phyloP scores from a whole-genome alignment of 2,888 invertebrate species.

The Synergus umbraculus region DNA sequence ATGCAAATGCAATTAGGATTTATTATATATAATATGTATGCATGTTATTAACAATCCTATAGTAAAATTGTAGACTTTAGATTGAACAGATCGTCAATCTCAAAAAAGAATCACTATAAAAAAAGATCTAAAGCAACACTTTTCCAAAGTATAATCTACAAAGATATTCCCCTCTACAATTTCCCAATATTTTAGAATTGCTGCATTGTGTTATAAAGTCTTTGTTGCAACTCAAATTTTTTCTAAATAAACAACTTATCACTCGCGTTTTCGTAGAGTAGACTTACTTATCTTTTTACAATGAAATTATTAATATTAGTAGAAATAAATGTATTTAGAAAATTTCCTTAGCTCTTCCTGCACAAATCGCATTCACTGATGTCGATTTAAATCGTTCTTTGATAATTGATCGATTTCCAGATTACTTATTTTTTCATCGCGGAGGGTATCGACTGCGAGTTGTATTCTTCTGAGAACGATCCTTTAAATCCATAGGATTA shows the following conservation, averaged over 20 bases:
- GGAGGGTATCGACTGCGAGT: constrained; percentile 69
- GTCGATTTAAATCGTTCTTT: neutral
- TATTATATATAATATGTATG: constrained; percentile 29
- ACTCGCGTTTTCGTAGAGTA: neutral
- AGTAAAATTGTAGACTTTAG: constrained; percentile 10
- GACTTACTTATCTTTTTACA: constrained; percentile 17
- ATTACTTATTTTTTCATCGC: constrained; percentile 63
- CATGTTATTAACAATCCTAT: constrained; percentile 20
- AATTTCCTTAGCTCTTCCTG: neutral
- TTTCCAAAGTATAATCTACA: neutral
- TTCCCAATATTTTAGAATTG: neutral
- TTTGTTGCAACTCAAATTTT: constrained; percentile 9
- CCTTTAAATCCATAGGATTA: constrained; percentile 70
- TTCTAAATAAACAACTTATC: constrained; percentile 5
- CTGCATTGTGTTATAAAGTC: constrained; percentile 1
- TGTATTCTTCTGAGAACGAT: constrained; percentile 65
- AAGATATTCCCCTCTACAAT: constrained; percentile 13
- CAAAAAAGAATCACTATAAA: neutral
- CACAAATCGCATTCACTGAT: neutral
- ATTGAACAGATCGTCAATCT: constrained; percentile 9
- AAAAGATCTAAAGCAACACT: neutral
- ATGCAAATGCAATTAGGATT: constrained; percentile 1
- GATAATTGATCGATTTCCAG: neutral
- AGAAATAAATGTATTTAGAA: neutral
- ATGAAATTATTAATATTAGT: neutral